Conservation (phyloP, 2,888 invertebrate species). For the Ormyrus pomaceus region DNA sequence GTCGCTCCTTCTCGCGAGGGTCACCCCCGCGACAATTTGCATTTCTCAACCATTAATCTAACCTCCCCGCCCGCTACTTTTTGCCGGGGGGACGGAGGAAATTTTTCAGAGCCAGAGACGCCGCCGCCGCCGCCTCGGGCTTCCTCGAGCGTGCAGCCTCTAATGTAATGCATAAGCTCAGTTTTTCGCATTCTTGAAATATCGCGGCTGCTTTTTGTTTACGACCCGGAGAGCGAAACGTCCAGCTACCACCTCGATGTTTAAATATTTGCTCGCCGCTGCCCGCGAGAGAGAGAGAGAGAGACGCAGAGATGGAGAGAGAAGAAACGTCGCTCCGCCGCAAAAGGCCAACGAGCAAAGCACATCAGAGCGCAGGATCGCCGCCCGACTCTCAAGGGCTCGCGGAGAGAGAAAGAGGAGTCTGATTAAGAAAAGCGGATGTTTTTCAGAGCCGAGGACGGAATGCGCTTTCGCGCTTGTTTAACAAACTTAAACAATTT, state of each 20-base stretch:
- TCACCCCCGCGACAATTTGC: conserved; percentile 69
- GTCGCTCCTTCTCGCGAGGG: conserved; percentile 16
- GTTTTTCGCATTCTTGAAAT: conserved; percentile 4
- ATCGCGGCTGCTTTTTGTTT: conserved; percentile 27
- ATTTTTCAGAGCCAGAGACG: conserved; percentile 19
- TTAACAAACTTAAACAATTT: conserved; percentile 42
- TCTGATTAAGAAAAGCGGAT: conserved; percentile 25
- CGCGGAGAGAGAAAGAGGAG: no score
- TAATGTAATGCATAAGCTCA: conserved; percentile 20
- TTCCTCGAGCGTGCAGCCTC: conserved; percentile 1
- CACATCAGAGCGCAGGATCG: no score
- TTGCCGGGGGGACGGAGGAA: conserved; percentile 26
- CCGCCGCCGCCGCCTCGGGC: background rate
- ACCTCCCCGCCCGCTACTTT: conserved; percentile 61
- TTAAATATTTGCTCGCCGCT: conserved; percentile 37
- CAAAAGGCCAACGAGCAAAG: background rate
- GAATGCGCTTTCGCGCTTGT: conserved; percentile 41
- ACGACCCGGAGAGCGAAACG: background rate
- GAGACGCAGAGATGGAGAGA: conserved; percentile 6
- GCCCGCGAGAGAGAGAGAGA: background rate
- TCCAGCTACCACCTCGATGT: conserved; percentile 5
- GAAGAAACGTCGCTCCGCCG: background rate
- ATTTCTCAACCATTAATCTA: conserved; percentile 75
- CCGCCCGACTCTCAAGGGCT: no score
- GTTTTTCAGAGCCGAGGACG: background rate